Evolutionary conservation across 2,797 vertebrate genomes (phyloP), one percentile per base, ranked within the genome.

Genomic region (Cyclura pinguis): DNA sequence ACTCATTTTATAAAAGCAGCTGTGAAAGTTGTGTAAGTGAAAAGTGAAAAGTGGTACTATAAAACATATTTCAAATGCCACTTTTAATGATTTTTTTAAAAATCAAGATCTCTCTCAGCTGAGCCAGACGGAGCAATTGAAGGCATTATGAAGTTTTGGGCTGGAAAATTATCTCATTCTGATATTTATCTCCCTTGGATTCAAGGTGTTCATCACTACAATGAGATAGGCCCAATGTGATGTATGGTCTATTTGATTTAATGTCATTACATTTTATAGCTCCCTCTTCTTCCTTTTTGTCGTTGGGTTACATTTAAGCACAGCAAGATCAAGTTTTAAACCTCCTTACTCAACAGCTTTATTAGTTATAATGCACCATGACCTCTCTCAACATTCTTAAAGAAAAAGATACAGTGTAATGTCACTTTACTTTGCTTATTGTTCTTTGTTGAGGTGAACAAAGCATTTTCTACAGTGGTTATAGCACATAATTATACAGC

Each of bases 401-500:
- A 97, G 97, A 97, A 98, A 97, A 97, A 97, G 97, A 97, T 97
- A 97, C 97, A 97, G 97, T 96, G 96, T 97, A 97, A 97, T 96
- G 97, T 97, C 96, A 97, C 97, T 97, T 97, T 96, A 97, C 98
- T 97, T 97, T 97, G 97, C 97, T 97, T 97, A 98, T 97, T 98
- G 97, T 97, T 97, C 97, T 98, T 98, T 98, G 97, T 98, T 97
- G 97, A 96, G 96, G 95, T 94, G 97, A 98, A 98, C 97, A 98
- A 97, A 97, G 97, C 97, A 94, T 97, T 97, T 98, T 97, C 97
- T 96, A 96, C 97, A 97, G 97, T 97, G 97, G 97, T 96, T 97
- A 97, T 97, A 97, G 97, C 97, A 97, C 97, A 97, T 97, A 98
- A 98, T 98, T 98, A 98, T 97, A 97, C 97, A 96, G 97, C 97